Conservation (phyloP, 2,113 vertebrate species). For the Anser cygnoides region DNA sequence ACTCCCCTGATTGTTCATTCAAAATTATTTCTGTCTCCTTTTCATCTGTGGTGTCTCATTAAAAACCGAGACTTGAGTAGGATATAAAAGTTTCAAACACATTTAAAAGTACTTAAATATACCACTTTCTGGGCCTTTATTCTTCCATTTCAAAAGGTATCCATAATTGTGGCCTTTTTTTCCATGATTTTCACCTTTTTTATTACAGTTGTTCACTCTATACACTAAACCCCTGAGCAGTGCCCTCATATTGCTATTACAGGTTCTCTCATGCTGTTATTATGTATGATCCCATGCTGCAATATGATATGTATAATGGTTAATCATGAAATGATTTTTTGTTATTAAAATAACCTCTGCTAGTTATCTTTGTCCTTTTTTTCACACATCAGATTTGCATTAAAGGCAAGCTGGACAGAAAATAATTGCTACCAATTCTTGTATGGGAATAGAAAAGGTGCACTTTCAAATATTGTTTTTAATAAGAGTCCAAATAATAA, state of each 20-base stretch:
- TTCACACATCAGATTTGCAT: background rate
- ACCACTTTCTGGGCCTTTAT: slow-evolving; percentile 67
- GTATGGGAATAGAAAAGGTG: background rate
- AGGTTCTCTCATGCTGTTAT: slow-evolving; percentile 26
- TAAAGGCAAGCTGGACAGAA: slow-evolving; percentile 48
- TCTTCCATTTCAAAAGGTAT: slow-evolving; percentile 50
- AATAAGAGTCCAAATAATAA: background rate
- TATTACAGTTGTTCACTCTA: slow-evolving; percentile 22
- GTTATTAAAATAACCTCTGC: slow-evolving; percentile 57
- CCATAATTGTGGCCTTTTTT: slow-evolving; percentile 62
- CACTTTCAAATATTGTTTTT: background rate
- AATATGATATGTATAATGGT: slow-evolving; percentile 36
- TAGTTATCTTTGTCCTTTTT: slow-evolving; percentile 36
- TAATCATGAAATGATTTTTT: slow-evolving; percentile 41
- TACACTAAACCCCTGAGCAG: slow-evolving; percentile 6
- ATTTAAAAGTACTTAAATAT: slow-evolving; percentile 58
- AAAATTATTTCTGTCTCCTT: slow-evolving; percentile 50
- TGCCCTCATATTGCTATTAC: slow-evolving; percentile 14
- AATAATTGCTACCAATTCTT: slow-evolving; percentile 55
- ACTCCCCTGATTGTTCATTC: slow-evolving; percentile 59
- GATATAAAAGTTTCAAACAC: slow-evolving; percentile 61
- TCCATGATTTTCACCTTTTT: background rate
- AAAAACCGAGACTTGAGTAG: slow-evolving; percentile 62
- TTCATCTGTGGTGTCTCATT: slow-evolving; percentile 71
- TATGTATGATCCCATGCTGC: slow-evolving; percentile 6